Evolutionary conservation across 1,140 invertebrate genomes (phyloP).

Genomic region (Semibalanus balanoides): DNA sequence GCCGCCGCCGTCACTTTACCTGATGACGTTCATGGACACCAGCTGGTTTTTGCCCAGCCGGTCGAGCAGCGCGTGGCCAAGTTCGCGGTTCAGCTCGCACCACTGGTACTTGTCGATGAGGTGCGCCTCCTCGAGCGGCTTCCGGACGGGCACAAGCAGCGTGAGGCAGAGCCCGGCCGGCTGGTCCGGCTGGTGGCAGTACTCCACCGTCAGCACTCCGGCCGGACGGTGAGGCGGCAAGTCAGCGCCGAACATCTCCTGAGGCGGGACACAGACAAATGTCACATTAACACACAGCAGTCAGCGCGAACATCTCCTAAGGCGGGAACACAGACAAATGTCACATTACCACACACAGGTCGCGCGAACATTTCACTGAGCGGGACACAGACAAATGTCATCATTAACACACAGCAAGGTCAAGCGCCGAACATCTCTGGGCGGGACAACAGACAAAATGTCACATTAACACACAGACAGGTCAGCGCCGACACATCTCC

Average conservation of each 20-base stretch:
- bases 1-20: constrained; percentile 33
- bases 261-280: constrained; percentile 13
- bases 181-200: constrained; percentile 38
- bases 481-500: too few species aligned
- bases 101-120: constrained; percentile 76
- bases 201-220: constrained; percentile 53
- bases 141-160: constrained; percentile 63
- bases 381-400: too few species aligned
- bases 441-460: too few species aligned
- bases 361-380: too few species aligned
- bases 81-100: constrained; percentile 55
- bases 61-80: constrained; percentile 50
- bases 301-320: too few species aligned
- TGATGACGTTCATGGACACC: constrained; percentile 62
- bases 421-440: too few species aligned
- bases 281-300: too few species aligned
- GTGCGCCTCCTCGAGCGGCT: constrained; percentile 33
- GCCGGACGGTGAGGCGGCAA: constrained; percentile 69
- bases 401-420: too few species aligned
- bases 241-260: constrained; percentile 75
- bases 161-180: constrained; percentile 58
- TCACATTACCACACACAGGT: too few species aligned
- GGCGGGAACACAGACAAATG: too few species aligned
- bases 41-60: constrained; percentile 58
- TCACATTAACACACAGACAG: too few species aligned